A percentile compares a stretch with the other conserved stretches of the same genome.
phyloP scores from a whole-genome alignment of 2,888 invertebrate species.

The Argyra leucocephala region DNA sequence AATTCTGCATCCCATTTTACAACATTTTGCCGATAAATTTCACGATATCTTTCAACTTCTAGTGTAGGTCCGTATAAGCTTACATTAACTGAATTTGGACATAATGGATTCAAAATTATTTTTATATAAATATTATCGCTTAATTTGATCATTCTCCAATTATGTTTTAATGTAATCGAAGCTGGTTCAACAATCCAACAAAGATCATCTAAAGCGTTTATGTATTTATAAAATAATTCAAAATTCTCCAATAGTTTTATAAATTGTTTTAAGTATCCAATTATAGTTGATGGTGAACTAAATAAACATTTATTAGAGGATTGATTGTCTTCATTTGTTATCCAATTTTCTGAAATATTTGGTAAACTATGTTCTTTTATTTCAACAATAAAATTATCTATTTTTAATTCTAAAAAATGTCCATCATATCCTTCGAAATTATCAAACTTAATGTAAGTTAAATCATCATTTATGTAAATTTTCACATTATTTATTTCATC shows the following conservation, averaged over 20 bases:
- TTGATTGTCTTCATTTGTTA: background rate
- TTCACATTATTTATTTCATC: constrained; percentile 14
- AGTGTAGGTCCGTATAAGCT: constrained; percentile 40
- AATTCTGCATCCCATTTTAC: constrained; percentile 37
- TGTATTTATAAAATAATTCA: constrained; percentile 35
- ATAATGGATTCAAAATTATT: constrained; percentile 37
- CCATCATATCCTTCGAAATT: constrained; percentile 30
- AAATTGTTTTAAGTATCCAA: constrained; percentile 27
- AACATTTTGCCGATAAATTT: constrained; percentile 34
- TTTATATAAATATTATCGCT: constrained; percentile 37
- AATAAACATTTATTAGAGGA: constrained; percentile 22
- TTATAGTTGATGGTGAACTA: constrained; percentile 23
- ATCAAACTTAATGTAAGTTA: constrained; percentile 29
- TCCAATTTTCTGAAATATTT: constrained; percentile 26
- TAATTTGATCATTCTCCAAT: constrained; percentile 36
- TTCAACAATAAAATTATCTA: constrained; percentile 19
- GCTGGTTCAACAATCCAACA: constrained; percentile 39
- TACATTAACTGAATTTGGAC: constrained; percentile 32
- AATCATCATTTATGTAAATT: constrained; percentile 28
- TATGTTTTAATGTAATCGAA: constrained; percentile 33
- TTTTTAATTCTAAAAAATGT: constrained; percentile 33
- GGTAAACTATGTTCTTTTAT: constrained; percentile 36
- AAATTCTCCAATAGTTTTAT: constrained; percentile 32
- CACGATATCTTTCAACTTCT: constrained; percentile 33
- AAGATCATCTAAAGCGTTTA: constrained; percentile 36